phyloP scores from a whole-genome alignment of 2,113 vertebrate genomes.

The Solea solea region DNA sequence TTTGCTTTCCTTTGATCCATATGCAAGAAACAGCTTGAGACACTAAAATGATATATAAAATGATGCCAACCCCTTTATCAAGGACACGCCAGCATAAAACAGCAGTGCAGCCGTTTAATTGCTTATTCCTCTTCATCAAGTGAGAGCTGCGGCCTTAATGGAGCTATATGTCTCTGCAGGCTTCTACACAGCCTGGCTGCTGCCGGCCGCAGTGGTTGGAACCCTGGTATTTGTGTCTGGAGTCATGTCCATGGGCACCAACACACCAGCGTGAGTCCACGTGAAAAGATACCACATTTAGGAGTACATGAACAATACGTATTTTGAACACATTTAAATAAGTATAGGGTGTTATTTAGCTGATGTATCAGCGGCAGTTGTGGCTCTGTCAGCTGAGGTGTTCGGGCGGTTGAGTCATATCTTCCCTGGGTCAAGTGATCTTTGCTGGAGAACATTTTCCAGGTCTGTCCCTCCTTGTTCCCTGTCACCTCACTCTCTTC shows the following conservation, averaged over 20 bases:
- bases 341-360: not conserved
- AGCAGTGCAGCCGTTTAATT: conserved; percentile 16
- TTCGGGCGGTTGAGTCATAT: not conserved
- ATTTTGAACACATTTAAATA: not conserved
- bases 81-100: conserved; percentile 5
- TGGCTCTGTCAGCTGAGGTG: not conserved
- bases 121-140: conserved; percentile 8
- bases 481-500: not conserved
- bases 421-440: not conserved
- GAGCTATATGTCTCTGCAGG: conserved; percentile 69
- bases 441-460: not conserved
- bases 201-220: conserved; percentile 82
- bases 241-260: conserved; percentile 79
- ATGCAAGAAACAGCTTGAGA: too few relatives aligned
- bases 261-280: conserved; percentile 81
- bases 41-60: too few relatives aligned
- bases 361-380: not conserved
- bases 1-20: too few relatives aligned
- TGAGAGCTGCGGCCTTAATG: conserved; percentile 40
- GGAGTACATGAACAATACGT: too few relatives aligned
- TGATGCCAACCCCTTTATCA: not conserved
- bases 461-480: not conserved
- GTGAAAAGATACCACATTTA: not conserved
- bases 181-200: conserved; percentile 86
- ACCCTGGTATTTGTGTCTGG: conserved; percentile 83